phyloP scores from a whole-genome alignment of 1,140 invertebrate species.

The Lordiphosa collinella region DNA sequence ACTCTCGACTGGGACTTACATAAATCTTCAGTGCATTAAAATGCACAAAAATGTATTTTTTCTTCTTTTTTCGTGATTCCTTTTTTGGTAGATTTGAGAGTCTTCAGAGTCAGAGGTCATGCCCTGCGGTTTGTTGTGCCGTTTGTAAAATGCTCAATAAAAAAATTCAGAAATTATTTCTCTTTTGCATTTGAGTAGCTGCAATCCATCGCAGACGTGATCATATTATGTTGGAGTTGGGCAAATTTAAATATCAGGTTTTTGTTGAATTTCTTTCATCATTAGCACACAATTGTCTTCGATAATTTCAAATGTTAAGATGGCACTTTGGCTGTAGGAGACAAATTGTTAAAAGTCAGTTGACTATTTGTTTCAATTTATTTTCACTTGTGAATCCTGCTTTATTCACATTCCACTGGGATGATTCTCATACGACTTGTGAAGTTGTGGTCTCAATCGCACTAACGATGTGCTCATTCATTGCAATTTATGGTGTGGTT shows the following conservation, averaged over 20 bases:
- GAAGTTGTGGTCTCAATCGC: not conserved
- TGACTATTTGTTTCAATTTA: slow-evolving; percentile 35
- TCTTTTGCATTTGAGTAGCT: slow-evolving; percentile 39
- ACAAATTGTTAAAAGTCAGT: slow-evolving; percentile 31
- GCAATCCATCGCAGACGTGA: slow-evolving; percentile 29
- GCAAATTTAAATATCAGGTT: slow-evolving; percentile 9
- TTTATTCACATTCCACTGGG: slow-evolving; percentile 38
- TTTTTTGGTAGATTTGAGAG: slow-evolving; percentile 27
- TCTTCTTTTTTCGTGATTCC: slow-evolving; percentile 23
- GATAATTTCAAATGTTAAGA: slow-evolving; percentile 34
- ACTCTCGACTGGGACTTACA: slow-evolving; percentile 43
- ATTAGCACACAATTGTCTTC: slow-evolving; percentile 65
- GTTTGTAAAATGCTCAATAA: slow-evolving; percentile 75
- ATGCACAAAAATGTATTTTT: slow-evolving; percentile 8
- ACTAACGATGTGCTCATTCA: slow-evolving; percentile 1
- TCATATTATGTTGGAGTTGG: slow-evolving; percentile 40
- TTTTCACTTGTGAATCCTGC: slow-evolving; percentile 45
- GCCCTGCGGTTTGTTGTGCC: slow-evolving; percentile 65
- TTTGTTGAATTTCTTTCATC: slow-evolving; percentile 32
- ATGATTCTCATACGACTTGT: slow-evolving; percentile 23
- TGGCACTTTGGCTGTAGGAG: slow-evolving; percentile 36
- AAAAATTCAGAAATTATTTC: slow-evolving; percentile 58
- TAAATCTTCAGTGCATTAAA: slow-evolving; percentile 54
- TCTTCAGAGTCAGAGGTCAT: slow-evolving; percentile 58
- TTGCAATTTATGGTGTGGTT: slow-evolving; percentile 44